These are phyloP conservation scores for Camelus bactrianus DNA, from an alignment of 2,113 vertebrate genomes.

Conservation along the genomic window DNA sequence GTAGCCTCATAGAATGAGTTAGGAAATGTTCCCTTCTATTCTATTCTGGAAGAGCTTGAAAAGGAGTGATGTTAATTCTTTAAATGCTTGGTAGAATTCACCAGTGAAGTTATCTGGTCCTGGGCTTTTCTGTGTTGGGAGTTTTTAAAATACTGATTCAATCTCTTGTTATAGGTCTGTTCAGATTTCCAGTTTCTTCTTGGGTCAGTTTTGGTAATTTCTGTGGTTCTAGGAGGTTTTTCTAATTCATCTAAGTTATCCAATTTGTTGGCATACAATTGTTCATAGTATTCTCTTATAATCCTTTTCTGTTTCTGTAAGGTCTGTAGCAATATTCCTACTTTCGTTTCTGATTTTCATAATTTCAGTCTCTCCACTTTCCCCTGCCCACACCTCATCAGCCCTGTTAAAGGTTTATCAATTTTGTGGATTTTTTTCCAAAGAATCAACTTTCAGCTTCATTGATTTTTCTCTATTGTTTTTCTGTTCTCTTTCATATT, in stretches of 20 bases:
- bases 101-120: neutral
- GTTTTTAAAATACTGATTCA: neutral
- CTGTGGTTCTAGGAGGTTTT: neutral
- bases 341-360: neutral
- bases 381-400: neutral
- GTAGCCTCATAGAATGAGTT: neutral
- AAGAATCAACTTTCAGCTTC: neutral
- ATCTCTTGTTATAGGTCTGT: neutral
- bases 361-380: neutral
- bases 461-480: neutral
- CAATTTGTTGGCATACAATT: neutral
- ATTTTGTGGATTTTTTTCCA: neutral
- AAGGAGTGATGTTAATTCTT: neutral
- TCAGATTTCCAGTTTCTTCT: neutral
- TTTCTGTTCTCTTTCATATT: neutral
- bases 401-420: neutral
- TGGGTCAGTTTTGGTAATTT: neutral
- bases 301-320: neutral
- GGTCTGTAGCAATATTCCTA: neutral
- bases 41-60: neutral
- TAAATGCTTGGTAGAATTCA: neutral
- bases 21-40: neutral
- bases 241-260: neutral
- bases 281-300: neutral
- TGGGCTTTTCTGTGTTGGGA: neutral